Conservation (phyloP, 2,113 vertebrate genomes). For the Elephas maximus region DNA sequence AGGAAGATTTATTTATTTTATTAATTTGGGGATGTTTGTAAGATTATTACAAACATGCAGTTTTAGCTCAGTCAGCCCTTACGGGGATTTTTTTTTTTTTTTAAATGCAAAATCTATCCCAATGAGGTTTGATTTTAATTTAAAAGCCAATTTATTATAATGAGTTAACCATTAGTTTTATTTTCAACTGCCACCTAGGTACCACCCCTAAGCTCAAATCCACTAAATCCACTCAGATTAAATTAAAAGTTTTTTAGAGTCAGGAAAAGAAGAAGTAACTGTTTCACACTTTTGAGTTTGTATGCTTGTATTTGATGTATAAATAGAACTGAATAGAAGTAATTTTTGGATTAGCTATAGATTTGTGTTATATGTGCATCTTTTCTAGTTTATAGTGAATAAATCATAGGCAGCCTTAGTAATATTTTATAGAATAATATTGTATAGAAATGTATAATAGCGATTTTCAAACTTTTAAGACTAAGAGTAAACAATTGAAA, state of each 20-base stretch:
- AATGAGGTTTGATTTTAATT: constrained; percentile 41
- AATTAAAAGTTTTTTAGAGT: constrained; percentile 39
- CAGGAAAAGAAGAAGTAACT: constrained; percentile 24
- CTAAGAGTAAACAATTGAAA: constrained; percentile 41
- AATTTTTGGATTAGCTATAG: constrained; percentile 31
- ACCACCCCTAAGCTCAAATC: not conserved
- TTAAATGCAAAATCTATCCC: not conserved
- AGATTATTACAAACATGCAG: not conserved
- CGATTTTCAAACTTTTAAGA: constrained; percentile 40
- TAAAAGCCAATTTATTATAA: not conserved
- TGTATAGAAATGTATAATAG: not conserved
- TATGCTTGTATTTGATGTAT: constrained; percentile 40
- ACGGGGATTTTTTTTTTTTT: constrained; percentile 26
- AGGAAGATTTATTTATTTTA: constrained; percentile 6
- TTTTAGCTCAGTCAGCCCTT: not conserved
- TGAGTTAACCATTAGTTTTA: constrained; percentile 46
- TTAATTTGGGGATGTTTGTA: constrained; percentile 47
- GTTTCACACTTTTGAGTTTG: constrained; percentile 33
- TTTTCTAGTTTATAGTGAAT: constrained; percentile 41
- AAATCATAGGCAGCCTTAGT: constrained; percentile 4
- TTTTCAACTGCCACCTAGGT: not conserved
- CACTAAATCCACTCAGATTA: constrained; percentile 15
- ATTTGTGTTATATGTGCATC: constrained; percentile 35
- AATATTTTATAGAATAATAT: not conserved
- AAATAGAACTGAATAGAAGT: constrained; percentile 14